Base-by-base conservation (phyloP, 1,140 invertebrate species). In the Eueides isabella region DNA sequence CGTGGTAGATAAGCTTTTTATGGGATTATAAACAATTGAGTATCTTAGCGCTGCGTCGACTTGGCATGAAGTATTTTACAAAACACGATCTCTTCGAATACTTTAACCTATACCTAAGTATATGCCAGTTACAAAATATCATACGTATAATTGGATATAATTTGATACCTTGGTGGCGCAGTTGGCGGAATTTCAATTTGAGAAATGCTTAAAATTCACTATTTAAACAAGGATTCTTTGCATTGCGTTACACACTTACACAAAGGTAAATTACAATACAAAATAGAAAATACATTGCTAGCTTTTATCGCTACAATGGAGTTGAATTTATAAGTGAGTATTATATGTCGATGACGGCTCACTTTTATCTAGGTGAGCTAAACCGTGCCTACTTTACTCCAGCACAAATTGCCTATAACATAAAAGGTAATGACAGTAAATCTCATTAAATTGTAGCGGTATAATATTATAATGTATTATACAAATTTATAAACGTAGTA, bases 1-100 rank as follows among this genome's bases (percentile, higher is more conserved):
- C 30, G n/a, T 41, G 35, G 14, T 62, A 9, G 65, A 14, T 63
- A 44, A 62, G 44, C 28, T 73, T 63, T 68, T 73, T 67, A 63
- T 26, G 19, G 12, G 16, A 33, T 67, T 72, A 55, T 38, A 72
- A 61, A 19, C 29, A 11, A 35, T 3, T 68, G 30, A 55, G 41
- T 48, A 48, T 19, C 30, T 26, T 26, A n/a, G 19, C 31, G 2
- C 16, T 61, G 55, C 26, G 7, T 55, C 2, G 23, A 23, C 6
- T 55, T 0, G n/a, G 23, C 26, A 26, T 23, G 1, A 23, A 23
- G n/a, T 9, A 26, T 23, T 23, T n/a, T 26, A 26, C 48, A 11
- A 55, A 55, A 26, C n/a, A 2, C 6, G n/a, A n/a, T n/a, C n/a
- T n/a, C n/a, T n/a, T n/a, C n/a, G n/a, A n/a, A n/a, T n/a, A n/a